A percentile compares a stretch with the other conserved stretches of the same genome.
Evolutionary conservation across 2,113 vertebrate genomes (phyloP).

Genomic region (Neodontobutis hainanensis): DNA sequence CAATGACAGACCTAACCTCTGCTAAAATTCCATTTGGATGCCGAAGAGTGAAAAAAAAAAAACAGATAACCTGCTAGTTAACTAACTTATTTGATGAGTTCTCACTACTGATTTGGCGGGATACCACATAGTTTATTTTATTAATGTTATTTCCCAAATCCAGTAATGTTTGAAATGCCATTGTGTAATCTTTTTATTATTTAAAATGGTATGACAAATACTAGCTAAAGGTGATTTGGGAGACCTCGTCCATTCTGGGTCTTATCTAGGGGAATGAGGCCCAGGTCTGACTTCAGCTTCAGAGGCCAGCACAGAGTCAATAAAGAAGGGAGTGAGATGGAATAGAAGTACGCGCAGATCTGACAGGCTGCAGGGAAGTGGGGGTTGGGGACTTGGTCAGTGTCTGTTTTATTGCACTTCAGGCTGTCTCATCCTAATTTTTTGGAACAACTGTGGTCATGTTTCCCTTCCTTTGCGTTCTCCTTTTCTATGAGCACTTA

Average conservation of each 20-base stretch:
- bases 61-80: no score
- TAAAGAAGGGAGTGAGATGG: constrained; percentile 57
- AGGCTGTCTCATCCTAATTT: constrained; percentile 33
- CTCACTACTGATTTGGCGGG: no score
- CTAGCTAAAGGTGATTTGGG: constrained; percentile 35
- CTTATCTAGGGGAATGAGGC: constrained; percentile 51
- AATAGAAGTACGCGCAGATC: constrained; percentile 32
- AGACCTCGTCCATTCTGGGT: constrained; percentile 29
- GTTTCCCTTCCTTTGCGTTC: constrained; percentile 9
- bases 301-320: constrained; percentile 43
- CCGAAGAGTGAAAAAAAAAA: not conserved
- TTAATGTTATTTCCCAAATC: no score
- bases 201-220: not conserved
- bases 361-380: constrained; percentile 46
- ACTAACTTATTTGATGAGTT: no score
- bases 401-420: constrained; percentile 61
- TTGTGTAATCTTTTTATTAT: no score
- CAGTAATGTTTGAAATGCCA: no score
- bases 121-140: no score
- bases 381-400: constrained; percentile 59
- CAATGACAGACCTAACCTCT: constrained; percentile 11
- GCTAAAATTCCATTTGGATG: not conserved
- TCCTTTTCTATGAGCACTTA: constrained; percentile 13
- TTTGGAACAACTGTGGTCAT: constrained; percentile 14
- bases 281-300: constrained; percentile 54